Conservation (phyloP, 2,113 vertebrate genomes). For the Leuciscus idus region DNA sequence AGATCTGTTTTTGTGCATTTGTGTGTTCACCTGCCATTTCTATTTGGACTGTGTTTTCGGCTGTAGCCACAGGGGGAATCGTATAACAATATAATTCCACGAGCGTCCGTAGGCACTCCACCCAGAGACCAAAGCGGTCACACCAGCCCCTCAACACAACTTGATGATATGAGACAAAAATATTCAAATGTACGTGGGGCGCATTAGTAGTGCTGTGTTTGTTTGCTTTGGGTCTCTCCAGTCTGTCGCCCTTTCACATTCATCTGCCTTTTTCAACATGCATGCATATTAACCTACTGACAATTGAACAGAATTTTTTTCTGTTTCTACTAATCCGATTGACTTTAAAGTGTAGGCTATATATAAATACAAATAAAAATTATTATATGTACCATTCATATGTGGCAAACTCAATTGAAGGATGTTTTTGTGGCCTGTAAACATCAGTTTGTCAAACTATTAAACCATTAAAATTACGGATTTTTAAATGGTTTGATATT, state of each 20-base stretch:
- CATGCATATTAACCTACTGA: neutral
- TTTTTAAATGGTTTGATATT: neutral
- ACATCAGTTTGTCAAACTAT: neutral
- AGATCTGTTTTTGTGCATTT: neutral
- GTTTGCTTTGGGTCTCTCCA: neutral
- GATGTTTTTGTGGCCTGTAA: neutral
- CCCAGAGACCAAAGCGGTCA: conserved; percentile 65
- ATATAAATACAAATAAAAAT: neutral
- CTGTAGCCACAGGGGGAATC: conserved; percentile 61
- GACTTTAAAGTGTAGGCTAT: neutral
- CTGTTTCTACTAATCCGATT: neutral
- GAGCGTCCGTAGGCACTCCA: conserved; percentile 79
- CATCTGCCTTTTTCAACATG: neutral
- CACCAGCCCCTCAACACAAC: conserved; percentile 73
- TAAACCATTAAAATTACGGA: too few relatives aligned
- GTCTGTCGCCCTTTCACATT: neutral
- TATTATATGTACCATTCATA: neutral
- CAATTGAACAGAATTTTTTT: neutral
- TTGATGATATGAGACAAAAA: conserved; percentile 16
- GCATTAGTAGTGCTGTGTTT: neutral
- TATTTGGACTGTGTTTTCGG: conserved; percentile 11
- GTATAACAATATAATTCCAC: conserved; percentile 83
- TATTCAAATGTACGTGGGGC: conserved; percentile 27
- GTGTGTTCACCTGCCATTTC: neutral
- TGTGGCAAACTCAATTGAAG: neutral